phyloP scores from a whole-genome alignment of 1,140 invertebrate species.

The Eumeta japonica region DNA sequence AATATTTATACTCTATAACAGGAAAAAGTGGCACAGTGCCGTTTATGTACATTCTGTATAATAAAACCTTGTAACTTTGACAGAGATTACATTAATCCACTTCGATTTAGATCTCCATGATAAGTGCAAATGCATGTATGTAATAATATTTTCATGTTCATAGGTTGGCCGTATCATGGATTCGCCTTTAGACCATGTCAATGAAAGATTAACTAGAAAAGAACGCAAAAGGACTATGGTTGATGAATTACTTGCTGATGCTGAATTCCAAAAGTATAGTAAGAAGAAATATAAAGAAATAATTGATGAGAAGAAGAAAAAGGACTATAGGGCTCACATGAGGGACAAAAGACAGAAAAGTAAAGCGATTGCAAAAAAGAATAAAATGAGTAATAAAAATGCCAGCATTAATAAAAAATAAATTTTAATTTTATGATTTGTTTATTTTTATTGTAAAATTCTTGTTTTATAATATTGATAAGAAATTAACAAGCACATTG shows the following conservation, averaged over 20 bases:
- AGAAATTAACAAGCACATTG: too few species aligned
- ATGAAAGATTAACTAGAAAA: slow-evolving; percentile 78
- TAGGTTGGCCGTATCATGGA: slow-evolving; percentile 75
- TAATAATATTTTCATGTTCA: slow-evolving; percentile 16
- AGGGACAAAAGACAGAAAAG: slow-evolving; percentile 50
- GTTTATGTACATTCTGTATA: too few species aligned
- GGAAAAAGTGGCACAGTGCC: too few species aligned
- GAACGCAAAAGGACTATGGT: slow-evolving; percentile 86
- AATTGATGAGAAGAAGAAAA: slow-evolving; percentile 69
- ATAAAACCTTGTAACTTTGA: too few species aligned
- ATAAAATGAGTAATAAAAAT: slow-evolving; percentile 35
- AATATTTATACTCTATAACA: neutral
- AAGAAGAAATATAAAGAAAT: slow-evolving; percentile 82
- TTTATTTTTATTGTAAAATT: neutral
- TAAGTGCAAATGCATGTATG: too few species aligned
- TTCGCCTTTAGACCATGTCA: slow-evolving; percentile 71
- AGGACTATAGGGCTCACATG: slow-evolving; percentile 51
- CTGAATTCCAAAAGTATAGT: slow-evolving; percentile 81
- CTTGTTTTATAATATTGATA: too few species aligned
- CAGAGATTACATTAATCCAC: too few species aligned
- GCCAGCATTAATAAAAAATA: neutral
- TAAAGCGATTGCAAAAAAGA: slow-evolving; percentile 42
- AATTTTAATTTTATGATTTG: neutral
- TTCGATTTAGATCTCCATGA: too few species aligned
- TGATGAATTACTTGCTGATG: slow-evolving; percentile 88